Evolutionary conservation across 2,888 invertebrate species (phyloP), one percentile per base, ranked within the genome.

Genomic region (Lathronympha strigana): DNA sequence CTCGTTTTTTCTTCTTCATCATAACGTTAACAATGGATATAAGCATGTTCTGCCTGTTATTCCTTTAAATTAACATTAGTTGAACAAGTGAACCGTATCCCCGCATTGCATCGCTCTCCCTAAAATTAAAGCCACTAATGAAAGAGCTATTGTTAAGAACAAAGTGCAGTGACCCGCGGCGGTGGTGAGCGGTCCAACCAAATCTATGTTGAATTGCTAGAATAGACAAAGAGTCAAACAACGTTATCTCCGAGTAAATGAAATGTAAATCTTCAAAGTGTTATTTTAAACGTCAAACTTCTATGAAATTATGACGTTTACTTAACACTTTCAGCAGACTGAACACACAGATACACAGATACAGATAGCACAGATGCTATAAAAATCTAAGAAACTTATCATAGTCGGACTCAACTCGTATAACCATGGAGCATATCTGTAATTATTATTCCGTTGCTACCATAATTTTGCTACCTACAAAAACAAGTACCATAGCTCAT

Each of bases 81-180:
- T n/a, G 19, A 23, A 8, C 21, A 38, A 15, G 15, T 54, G 54
- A 11, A 54, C 55, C 55, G 25, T 43, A 57, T 31, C 55, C 11
- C 28, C 15, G 6, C n/a, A 11, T 13, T 9, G 43, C 19, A 45
- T 19, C n/a, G 19, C 57, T 57, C 63, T 54, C 55, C 63, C 40
- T 55, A 57, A 63, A 50, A 63, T 57, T 5, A 31, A 38, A 21
- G 17, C 15, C 36, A 53, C 43, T 58, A 64, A 64, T 64, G 64
- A 58, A 49, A 53, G 38, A 63, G 64, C 58, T 45, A 63, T 63
- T 63, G 51, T 58, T 45, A 21, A 51, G 43, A 63, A 51, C 23
- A 28, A 58, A 58, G 64, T 45, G 51, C 64, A 36, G 9, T 53
- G 64, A 64, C 58, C 64, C 51, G 58, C 11, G 23, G 55, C 15